These are phyloP conservation scores for Syngnathus scovelli DNA, from an alignment of 2,113 vertebrate genomes.

Conservation along the genomic window DNA sequence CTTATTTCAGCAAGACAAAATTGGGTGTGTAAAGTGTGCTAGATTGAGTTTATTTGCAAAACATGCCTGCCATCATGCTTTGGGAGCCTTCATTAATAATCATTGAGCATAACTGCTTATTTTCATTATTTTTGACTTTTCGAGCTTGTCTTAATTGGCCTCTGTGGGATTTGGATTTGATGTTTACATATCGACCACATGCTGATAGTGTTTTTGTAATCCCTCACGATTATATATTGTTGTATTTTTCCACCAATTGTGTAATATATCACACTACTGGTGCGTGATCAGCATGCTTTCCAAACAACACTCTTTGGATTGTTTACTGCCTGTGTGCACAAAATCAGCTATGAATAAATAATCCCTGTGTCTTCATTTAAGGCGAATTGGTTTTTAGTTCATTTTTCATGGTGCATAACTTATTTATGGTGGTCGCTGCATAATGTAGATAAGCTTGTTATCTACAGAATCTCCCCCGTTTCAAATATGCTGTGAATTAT, in stretches of 20 bases:
- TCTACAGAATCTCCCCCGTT: conserved; percentile 9
- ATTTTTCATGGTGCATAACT: conserved; percentile 19
- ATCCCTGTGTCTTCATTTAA: background rate
- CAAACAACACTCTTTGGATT: conserved; percentile 6
- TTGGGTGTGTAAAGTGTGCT: background rate
- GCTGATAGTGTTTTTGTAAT: conserved; percentile 49
- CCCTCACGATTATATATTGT: conserved; percentile 34
- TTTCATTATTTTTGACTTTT: conserved; percentile 52
- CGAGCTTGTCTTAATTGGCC: conserved; percentile 55
- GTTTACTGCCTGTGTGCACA: background rate
- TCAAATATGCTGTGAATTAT: conserved; percentile 12
- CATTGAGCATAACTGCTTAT: conserved; percentile 47
- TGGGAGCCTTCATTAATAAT: conserved; percentile 25
- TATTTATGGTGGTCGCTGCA: conserved; percentile 32
- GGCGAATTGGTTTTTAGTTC: conserved; percentile 16
- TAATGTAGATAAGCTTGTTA: conserved; percentile 16
- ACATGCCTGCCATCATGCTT: conserved; percentile 7
- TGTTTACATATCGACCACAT: conserved; percentile 43
- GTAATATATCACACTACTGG: conserved; percentile 32
- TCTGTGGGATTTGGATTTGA: conserved; percentile 51
- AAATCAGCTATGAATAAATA: conserved; percentile 20
- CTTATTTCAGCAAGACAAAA: background rate
- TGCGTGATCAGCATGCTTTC: conserved; percentile 19
- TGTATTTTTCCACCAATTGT: conserved; percentile 41
- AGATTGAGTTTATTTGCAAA: conserved; percentile 14